Evolutionary conservation across 2,113 vertebrate species (phyloP).

Genomic region (Acrocephalus arundinaceus): DNA sequence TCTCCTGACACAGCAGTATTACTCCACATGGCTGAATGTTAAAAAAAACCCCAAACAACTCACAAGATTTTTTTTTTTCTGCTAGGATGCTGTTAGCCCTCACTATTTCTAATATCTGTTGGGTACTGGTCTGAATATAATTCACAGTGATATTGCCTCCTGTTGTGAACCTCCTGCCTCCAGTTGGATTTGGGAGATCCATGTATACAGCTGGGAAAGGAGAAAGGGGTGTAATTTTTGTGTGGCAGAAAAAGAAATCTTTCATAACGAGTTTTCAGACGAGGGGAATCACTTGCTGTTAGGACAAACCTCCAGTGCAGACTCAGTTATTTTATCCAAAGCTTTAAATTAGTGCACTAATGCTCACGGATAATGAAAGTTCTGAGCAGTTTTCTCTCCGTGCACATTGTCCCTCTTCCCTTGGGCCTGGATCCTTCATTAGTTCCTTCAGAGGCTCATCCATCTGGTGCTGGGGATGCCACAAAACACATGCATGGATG

Average conservation of each 20-base stretch:
- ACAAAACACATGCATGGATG: not conserved
- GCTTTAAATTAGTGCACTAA: not conserved
- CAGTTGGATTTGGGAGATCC: not conserved
- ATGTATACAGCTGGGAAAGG: not conserved
- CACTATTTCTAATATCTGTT: not conserved
- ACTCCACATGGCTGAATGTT: not conserved
- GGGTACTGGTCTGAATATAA: constrained; percentile 1
- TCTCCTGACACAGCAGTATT: not conserved
- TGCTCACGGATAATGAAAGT: not conserved
- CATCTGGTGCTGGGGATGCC: constrained; percentile 26
- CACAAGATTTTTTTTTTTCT: not conserved
- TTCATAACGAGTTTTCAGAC: not conserved
- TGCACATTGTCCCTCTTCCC: not conserved
- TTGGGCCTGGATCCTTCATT: constrained; percentile 39
- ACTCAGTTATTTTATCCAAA: not conserved
- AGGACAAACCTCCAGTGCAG: not conserved
- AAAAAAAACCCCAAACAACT: not conserved
- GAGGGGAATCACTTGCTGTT: not conserved
- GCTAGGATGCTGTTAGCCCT: not conserved
- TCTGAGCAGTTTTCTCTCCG: not conserved
- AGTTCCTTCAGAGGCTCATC: constrained; percentile 49
- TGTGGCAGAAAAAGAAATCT: not conserved
- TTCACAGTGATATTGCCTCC: not conserved
- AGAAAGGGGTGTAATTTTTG: not conserved
- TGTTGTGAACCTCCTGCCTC: not conserved